Evolutionary conservation across 1,140 invertebrate species (phyloP).

Genomic region (Stegodyphus mimosarum): DNA sequence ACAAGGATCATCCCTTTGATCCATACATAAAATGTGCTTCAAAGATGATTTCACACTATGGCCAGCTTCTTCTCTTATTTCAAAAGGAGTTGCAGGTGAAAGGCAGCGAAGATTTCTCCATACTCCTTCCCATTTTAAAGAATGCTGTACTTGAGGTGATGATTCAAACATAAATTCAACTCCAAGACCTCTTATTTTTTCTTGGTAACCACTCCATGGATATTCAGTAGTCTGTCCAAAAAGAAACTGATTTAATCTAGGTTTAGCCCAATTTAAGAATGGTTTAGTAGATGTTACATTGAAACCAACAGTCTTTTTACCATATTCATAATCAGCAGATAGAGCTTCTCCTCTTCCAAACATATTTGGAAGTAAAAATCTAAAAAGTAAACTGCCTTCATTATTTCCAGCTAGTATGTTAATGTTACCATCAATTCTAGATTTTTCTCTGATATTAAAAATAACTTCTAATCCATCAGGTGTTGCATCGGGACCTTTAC

Average conservation of each 20-base stretch:
- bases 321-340: conserved; percentile 80
- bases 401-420: conserved; percentile 87
- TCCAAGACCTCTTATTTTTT: conserved; percentile 69
- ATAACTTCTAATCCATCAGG: conserved; percentile 85
- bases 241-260: conserved; percentile 53
- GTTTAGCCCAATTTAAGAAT: conserved; percentile 68
- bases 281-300: conserved; percentile 82
- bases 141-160: conserved; percentile 74
- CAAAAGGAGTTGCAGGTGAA: conserved; percentile 77
- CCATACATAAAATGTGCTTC: conserved; percentile 79
- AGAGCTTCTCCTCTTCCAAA: conserved; percentile 83
- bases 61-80: conserved; percentile 84
- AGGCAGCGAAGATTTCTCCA: conserved; percentile 79
- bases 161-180: conserved; percentile 67
- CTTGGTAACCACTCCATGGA: conserved; percentile 82
- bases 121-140: conserved; percentile 83
- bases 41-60: conserved; percentile 87
- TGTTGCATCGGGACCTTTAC: conserved; percentile 75
- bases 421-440: conserved; percentile 80
- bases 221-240: conserved; percentile 71
- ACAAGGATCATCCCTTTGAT: conserved; percentile 81
- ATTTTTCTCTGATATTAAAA: conserved; percentile 82
- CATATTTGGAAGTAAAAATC: conserved; percentile 80
- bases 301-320: conserved; percentile 79
- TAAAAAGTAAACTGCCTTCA: conserved; percentile 81